Base-by-base conservation (phyloP, 2,888 invertebrate species). In the Cephus pygmeus region DNA sequence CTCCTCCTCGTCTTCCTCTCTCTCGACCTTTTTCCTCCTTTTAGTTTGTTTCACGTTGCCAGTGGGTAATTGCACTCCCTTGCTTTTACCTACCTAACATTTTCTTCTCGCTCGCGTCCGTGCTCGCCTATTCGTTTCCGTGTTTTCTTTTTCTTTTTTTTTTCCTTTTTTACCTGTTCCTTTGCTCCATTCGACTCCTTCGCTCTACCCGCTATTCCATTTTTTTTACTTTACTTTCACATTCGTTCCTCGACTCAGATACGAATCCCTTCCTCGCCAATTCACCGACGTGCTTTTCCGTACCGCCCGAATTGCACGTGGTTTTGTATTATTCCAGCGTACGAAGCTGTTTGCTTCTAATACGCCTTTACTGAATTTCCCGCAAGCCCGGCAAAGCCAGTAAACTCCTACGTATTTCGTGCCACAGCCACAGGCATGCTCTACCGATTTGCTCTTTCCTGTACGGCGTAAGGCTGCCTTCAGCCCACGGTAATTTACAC, bases 1-100 rank as follows among this genome's bases (percentile, higher is more conserved):
- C 74, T 75, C 12, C 69, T 33, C 56, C 40, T 34, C 76, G 34
- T 74, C 74, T 35, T n/a, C 12, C 35, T 35, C 34, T 34, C 36
- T 74, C 74, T n/a, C 74, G 34, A 23, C 35, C 74, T 35, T 34
- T n/a, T 79, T 76, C 77, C 86, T 84, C 78, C 86, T 88, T 88
- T 88, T 88, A 85, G 88, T 89, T 90, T 88, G 86, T 90, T 90
- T 90, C 89, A 88, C 89, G 82, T 87, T 84, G 89, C 89, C 88
- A 84, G 85, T 86, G 87, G 90, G 88, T 90, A 90, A 90, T 90
- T 90, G 90, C 88, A 84, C 88, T 87, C 89, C 88, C 87, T 86
- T 85, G 85, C 86, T 85, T 87, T 87, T 88, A 87, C 87, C 86
- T 82, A 81, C 81, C 84, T 84, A 79, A 85, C 83, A 85, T 85